Conservation (phyloP, 2,113 vertebrate genomes). For the Grantiella picta region DNA sequence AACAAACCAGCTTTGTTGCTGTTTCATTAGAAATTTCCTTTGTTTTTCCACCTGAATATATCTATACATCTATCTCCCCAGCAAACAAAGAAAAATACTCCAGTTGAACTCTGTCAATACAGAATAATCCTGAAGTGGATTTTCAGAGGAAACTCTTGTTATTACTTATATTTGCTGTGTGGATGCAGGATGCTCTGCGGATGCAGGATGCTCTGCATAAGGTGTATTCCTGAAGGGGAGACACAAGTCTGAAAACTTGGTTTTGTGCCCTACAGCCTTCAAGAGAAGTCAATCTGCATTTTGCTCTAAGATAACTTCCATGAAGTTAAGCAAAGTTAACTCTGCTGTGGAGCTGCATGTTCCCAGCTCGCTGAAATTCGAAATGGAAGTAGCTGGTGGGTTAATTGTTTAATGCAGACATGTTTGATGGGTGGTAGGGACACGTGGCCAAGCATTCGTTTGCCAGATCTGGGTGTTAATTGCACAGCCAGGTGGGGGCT, state of each 20-base stretch:
- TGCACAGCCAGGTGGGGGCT: slow-evolving; percentile 54
- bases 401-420: slow-evolving; percentile 33
- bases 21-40: not conserved
- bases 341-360: not conserved
- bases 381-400: slow-evolving; percentile 33
- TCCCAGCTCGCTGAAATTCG: slow-evolving; percentile 14
- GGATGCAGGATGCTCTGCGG: not conserved
- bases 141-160: not conserved
- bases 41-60: not conserved
- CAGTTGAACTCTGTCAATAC: not conserved
- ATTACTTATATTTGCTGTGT: not conserved
- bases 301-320: not conserved
- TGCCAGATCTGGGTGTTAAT: slow-evolving; percentile 57
- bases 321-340: slow-evolving; percentile 16
- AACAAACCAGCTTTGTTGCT: not conserved
- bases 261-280: not conserved
- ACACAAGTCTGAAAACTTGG: not conserved
- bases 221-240: not conserved
- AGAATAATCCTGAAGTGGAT: not conserved
- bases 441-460: not conserved
- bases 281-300: not conserved
- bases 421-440: slow-evolving; percentile 36
- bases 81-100: not conserved
- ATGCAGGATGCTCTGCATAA: not conserved
- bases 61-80: not conserved